Percentiles rank a stretch among this genome's conserved stretches.
phyloP scores from a whole-genome alignment of 2,797 vertebrate genomes.

The Mormyrus proboscirostris region DNA sequence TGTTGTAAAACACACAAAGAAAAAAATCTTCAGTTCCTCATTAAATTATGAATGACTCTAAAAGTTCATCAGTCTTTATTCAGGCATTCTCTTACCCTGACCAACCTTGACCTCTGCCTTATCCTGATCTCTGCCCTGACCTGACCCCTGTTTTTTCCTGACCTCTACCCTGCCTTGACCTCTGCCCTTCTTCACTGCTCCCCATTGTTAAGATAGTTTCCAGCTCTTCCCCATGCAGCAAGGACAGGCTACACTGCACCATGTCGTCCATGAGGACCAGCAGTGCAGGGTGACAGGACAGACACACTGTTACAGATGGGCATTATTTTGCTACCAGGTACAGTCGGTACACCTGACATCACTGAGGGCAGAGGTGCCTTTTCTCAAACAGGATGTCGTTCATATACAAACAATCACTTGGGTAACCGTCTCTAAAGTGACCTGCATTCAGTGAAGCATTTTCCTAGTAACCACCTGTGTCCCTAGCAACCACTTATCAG shows the following conservation, averaged over 20 bases:
- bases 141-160: background rate
- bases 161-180: background rate
- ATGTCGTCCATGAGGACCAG: constrained; percentile 32
- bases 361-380: constrained; percentile 40
- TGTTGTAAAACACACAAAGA: background rate
- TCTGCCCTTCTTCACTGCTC: background rate
- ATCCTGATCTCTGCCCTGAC: background rate
- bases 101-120: background rate
- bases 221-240: background rate
- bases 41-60: background rate
- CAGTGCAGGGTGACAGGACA: constrained; percentile 33
- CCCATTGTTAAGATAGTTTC: background rate
- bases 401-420: constrained; percentile 45
- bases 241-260: background rate
- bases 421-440: constrained; percentile 43
- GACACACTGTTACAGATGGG: constrained; percentile 42
- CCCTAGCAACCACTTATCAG: constrained; percentile 49
- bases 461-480: constrained; percentile 25
- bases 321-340: constrained; percentile 45
- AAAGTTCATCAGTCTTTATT: background rate
- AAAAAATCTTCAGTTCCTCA: background rate
- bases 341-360: constrained; percentile 44
- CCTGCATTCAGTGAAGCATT: constrained; percentile 38
- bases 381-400: constrained; percentile 42
- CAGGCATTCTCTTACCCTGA: background rate